Base-by-base conservation (phyloP, 2,113 vertebrate species). In the Pipa parva region DNA sequence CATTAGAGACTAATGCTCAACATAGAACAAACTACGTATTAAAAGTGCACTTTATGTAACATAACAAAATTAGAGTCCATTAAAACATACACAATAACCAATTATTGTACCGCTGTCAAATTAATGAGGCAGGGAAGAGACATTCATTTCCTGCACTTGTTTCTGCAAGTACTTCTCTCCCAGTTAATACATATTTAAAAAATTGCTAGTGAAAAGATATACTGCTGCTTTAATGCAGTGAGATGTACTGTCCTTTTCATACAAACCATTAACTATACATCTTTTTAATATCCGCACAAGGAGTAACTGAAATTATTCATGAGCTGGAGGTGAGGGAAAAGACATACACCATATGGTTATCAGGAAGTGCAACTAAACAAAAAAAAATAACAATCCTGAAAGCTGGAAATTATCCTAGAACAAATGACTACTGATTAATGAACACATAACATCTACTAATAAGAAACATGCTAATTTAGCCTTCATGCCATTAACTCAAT, bases 191-290 rank as follows among this genome's bases (percentile, higher is more conserved):
- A 57, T 49, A 58, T 58, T 57, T 58, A 45, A 56, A 36, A 37
- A 42, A 37, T n/a, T n/a, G 55, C 26, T 28, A 21, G 55, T 50
- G 27, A 50, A n/a, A 10, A 17, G 36, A 27, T 12, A 7, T 20
- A 20, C 15, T 26, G 54, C 15, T 25, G 28, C 22, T 25, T 49
- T 67, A 67, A 67, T 59, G 63, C 55, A 58, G 28, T 33, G 28
- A 48, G 28, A 67, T 49, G 22, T 20, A 49, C 36, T 48, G 39
- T 50, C 63, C 7, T 26, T 31, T 58, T 46, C 37, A 66, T 58
- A 49, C 58, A 42, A 25, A 67, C 58, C 58, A 67, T 67, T 58
- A 67, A 59, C 49, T 54, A 58, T 57, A 57, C 42, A 24, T 49
- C 52, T 66, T 52, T 46, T 28, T 31, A 48, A 17, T 52, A 58